These are phyloP conservation scores for Esperia sulphurella DNA, from an alignment of 2,888 invertebrate species.

Conservation along the genomic window DNA sequence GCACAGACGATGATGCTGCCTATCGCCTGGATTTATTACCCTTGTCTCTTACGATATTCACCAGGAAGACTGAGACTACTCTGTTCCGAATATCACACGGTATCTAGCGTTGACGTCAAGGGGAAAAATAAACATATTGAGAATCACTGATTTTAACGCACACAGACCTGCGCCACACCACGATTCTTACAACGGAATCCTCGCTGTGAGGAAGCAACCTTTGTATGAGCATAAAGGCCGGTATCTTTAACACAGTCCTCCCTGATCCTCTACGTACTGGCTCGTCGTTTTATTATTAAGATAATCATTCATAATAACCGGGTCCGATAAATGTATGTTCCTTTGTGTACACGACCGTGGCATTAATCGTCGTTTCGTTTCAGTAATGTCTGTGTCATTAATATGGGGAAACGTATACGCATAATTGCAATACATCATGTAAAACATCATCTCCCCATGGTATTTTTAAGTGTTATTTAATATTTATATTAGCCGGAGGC, in stretches of 20 bases:
- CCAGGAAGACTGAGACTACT: no score
- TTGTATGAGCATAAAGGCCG: slow-evolving; percentile 24
- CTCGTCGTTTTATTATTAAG: slow-evolving; percentile 9
- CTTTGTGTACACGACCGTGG: neutral
- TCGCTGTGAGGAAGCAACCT: slow-evolving; percentile 17
- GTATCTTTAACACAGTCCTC: slow-evolving; percentile 30
- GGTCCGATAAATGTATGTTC: slow-evolving; percentile 5
- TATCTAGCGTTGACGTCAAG: slow-evolving; percentile 9
- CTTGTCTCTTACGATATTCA: no score
- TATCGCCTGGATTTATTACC: no score
- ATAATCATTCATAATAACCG: slow-evolving; percentile 16
- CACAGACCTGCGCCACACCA: slow-evolving; percentile 1
- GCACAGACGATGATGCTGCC: no score
- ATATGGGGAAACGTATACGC: neutral
- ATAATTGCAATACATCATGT: neutral
- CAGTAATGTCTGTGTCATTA: neutral
- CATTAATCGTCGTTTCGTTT: neutral
- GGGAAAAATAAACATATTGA: slow-evolving; percentile 2
- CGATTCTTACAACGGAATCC: slow-evolving; percentile 13
- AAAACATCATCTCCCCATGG: no score
- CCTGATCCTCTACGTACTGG: slow-evolving; percentile 17
- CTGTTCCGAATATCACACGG: no score
- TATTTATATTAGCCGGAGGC: neutral
- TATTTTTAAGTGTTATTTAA: no score
- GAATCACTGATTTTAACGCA: neutral